These are phyloP conservation scores for Drosophila phalerata DNA, from an alignment of 2,888 invertebrate species.

Conservation along the genomic window DNA sequence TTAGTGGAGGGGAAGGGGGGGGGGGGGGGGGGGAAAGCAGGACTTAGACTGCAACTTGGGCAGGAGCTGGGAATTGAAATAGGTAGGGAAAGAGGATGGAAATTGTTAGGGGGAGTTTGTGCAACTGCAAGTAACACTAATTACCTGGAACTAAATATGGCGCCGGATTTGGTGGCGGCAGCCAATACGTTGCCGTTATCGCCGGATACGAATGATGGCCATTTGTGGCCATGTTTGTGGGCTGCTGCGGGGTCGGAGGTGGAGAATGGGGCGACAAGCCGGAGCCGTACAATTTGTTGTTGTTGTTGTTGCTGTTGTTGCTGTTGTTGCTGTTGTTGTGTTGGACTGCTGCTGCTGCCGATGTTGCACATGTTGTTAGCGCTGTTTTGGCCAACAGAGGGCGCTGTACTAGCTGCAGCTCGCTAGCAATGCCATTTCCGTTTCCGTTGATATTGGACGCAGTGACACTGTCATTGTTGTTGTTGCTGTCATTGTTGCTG, in stretches of 20 bases:
- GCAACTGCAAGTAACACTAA: constrained; percentile 76
- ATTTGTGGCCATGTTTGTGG: constrained; percentile 77
- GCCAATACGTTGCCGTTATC: constrained; percentile 94
- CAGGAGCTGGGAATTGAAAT: not conserved
- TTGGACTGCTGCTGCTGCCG: constrained; percentile 9
- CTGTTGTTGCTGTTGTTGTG: constrained; percentile 32
- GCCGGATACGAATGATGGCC: constrained; percentile 88
- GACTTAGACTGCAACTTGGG: constrained; percentile 22
- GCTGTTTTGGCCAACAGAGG: constrained; percentile 59
- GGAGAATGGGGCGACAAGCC: constrained; percentile 59
- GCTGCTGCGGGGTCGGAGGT: constrained; percentile 47
- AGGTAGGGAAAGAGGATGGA: not conserved
- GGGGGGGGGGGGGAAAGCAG: not conserved
- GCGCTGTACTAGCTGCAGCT: constrained; percentile 60
- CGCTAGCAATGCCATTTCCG: constrained; percentile 78
- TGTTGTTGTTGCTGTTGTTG: constrained; percentile 39
- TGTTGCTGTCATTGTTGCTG: constrained; percentile 25
- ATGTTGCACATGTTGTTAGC: constrained; percentile 56
- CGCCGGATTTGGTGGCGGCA: constrained; percentile 92
- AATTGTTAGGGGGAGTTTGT: not conserved
- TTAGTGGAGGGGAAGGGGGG: not conserved
- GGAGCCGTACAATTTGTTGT: constrained; percentile 50
- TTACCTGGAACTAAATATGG: constrained; percentile 95
- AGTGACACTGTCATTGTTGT: constrained; percentile 36
- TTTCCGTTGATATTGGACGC: constrained; percentile 79